Conservation (phyloP, 1,140 invertebrate genomes). For the Musca vetustissima region DNA sequence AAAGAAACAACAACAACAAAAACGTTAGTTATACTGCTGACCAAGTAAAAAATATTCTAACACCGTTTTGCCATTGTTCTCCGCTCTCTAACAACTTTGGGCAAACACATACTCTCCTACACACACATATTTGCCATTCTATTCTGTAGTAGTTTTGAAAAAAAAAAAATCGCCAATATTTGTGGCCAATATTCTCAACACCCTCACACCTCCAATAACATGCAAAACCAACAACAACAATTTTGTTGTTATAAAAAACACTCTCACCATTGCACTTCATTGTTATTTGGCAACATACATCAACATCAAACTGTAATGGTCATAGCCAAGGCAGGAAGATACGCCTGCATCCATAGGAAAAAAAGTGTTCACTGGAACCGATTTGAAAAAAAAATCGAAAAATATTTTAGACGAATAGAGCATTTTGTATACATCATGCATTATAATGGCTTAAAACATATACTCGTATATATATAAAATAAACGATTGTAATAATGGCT, state of each 20-base stretch:
- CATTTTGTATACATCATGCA: constrained; percentile 11
- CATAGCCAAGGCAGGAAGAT: background rate
- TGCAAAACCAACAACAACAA: background rate
- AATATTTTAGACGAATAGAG: background rate
- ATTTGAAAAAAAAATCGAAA: background rate
- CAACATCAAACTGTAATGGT: constrained; percentile 1
- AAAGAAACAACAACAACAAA: too few relatives aligned
- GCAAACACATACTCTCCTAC: too few relatives aligned
- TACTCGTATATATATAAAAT: too few relatives aligned
- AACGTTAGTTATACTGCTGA: constrained; percentile 4
- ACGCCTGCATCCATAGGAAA: background rate
- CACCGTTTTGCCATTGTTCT: too few relatives aligned
- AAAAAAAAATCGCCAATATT: too few relatives aligned
- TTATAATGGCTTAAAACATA: constrained; percentile 20
- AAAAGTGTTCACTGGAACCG: background rate
- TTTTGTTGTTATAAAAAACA: background rate
- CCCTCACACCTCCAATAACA: too few relatives aligned
- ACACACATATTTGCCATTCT: too few relatives aligned
- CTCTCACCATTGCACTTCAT: background rate
- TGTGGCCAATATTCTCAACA: too few relatives aligned
- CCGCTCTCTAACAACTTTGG: too few relatives aligned
- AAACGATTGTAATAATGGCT: constrained; percentile 9
- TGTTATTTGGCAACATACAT: constrained; percentile 13
- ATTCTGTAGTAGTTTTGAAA: too few relatives aligned
- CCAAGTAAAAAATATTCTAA: constrained; percentile 11